These are phyloP conservation scores for Apotomis capreana DNA, from an alignment of 2,888 invertebrate genomes.

Conservation along the genomic window DNA sequence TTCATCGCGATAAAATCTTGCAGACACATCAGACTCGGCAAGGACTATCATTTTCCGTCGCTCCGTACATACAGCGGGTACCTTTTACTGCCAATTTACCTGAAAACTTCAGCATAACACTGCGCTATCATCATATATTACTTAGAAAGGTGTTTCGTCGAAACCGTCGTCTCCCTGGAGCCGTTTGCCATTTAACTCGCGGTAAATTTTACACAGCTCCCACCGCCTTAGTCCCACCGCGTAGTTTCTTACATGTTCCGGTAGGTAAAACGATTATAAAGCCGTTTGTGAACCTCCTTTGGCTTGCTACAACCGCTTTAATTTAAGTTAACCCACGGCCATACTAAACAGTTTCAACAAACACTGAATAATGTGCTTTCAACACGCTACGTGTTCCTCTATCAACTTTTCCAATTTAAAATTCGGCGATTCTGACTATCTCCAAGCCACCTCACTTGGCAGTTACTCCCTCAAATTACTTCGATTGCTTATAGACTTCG, in stretches of 20 bases:
- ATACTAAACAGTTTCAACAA: conserved; percentile 65
- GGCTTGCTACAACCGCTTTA: conserved; percentile 60
- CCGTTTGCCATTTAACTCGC: conserved; percentile 41
- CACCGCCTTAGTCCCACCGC: conserved; percentile 33
- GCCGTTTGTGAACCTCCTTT: conserved; percentile 45
- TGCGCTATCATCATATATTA: conserved; percentile 42
- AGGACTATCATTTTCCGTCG: conserved; percentile 34
- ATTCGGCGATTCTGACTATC: conserved; percentile 50
- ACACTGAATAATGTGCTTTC: conserved; percentile 66
- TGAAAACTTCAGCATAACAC: conserved; percentile 40
- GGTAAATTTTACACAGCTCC: conserved; percentile 40
- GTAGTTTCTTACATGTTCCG: conserved; percentile 41
- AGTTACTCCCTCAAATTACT: conserved; percentile 29
- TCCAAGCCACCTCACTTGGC: conserved; percentile 24
- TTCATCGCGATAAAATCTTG: conserved; percentile 35
- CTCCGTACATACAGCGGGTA: conserved; percentile 25
- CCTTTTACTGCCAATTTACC: conserved; percentile 41
- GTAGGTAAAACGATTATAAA: conserved; percentile 42
- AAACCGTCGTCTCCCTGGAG: conserved; percentile 33
- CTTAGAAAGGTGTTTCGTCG: conserved; percentile 41
- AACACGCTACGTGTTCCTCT: conserved; percentile 59
- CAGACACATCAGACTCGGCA: conserved; percentile 35
- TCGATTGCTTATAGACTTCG: conserved; percentile 32
- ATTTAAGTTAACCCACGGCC: conserved; percentile 66
- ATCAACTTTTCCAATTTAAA: conserved; percentile 57